These are phyloP conservation scores for Helobdella robusta DNA, from an alignment of 2,888 invertebrate species.

Conservation along the genomic window DNA sequence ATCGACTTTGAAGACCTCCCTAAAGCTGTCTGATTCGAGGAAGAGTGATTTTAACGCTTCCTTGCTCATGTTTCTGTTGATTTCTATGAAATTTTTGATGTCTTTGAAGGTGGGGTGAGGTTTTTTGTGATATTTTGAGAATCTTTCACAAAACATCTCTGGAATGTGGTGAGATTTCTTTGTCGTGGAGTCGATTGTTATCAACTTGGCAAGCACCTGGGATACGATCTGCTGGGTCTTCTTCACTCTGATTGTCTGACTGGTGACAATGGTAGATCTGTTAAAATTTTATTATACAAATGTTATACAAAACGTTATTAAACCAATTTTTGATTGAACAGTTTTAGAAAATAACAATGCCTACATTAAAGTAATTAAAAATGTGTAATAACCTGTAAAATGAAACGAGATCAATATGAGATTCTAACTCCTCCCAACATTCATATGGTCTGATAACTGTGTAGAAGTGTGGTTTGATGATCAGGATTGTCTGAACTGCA, in stretches of 20 bases:
- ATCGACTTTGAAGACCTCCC: neutral
- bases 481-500: slow-evolving; percentile 11
- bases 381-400: slow-evolving; percentile 6
- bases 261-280: slow-evolving; percentile 2
- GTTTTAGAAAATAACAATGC: too few relatives aligned
- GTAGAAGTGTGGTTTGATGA: slow-evolving; percentile 1
- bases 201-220: neutral
- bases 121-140: neutral
- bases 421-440: neutral
- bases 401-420: neutral
- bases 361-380: too few relatives aligned
- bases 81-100: neutral
- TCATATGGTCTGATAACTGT: neutral
- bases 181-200: slow-evolving; percentile 6
- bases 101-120: neutral
- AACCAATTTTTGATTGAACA: too few relatives aligned
- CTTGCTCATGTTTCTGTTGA: neutral
- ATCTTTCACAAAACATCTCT: neutral
- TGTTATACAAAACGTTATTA: too few relatives aligned
- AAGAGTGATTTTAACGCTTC: too few relatives aligned
- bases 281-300: too few relatives aligned
- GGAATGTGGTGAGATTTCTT: neutral
- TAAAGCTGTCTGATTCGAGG: neutral
- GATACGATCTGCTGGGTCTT: too few relatives aligned
- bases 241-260: neutral